phyloP scores from a whole-genome alignment of 2,113 vertebrate species.

The Sebastes fasciatus region DNA sequence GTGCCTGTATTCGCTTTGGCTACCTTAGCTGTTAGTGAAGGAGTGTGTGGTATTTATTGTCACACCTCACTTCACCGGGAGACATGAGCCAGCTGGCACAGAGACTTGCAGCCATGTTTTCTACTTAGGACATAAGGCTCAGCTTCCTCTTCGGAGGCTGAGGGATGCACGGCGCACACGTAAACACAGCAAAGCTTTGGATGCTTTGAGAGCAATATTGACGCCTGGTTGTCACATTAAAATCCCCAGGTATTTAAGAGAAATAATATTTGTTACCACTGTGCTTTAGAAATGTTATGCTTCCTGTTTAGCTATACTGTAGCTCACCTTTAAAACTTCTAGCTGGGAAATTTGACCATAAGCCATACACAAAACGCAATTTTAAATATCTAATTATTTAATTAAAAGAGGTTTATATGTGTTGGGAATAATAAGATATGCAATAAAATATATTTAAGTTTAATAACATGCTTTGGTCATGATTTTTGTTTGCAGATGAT shows the following conservation, averaged over 20 bases:
- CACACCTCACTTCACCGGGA: slow-evolving; percentile 80
- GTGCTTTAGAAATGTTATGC: slow-evolving; percentile 39
- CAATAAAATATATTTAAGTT: slow-evolving; percentile 43
- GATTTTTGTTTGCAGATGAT: slow-evolving; percentile 5
- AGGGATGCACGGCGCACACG: slow-evolving; percentile 29
- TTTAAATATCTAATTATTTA: slow-evolving; percentile 25
- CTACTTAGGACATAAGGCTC: slow-evolving; percentile 66
- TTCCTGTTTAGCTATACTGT: slow-evolving; percentile 7
- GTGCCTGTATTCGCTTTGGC: slow-evolving; percentile 38
- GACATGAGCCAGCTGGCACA: slow-evolving; percentile 83
- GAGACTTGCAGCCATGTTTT: slow-evolving; percentile 75
- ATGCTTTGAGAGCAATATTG: slow-evolving; percentile 54
- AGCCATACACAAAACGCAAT: slow-evolving; percentile 14
- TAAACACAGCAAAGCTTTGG: slow-evolving; percentile 50
- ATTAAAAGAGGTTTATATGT: slow-evolving; percentile 3
- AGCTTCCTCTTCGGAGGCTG: slow-evolving; percentile 60
- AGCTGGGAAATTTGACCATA: slow-evolving; percentile 24
- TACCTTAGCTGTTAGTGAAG: slow-evolving; percentile 50
- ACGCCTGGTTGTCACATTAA: slow-evolving; percentile 55
- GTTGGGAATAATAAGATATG: slow-evolving; percentile 4
- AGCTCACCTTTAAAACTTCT: slow-evolving; percentile 2
- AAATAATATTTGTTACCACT: slow-evolving; percentile 20
- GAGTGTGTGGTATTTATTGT: slow-evolving; percentile 71
- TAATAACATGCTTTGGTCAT: slow-evolving; percentile 1
- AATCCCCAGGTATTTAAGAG: slow-evolving; percentile 51